A percentile compares a stretch with the other conserved stretches of the same genome.
phyloP scores from a whole-genome alignment of 2,888 invertebrate genomes.

The Drosophila barbarae region DNA sequence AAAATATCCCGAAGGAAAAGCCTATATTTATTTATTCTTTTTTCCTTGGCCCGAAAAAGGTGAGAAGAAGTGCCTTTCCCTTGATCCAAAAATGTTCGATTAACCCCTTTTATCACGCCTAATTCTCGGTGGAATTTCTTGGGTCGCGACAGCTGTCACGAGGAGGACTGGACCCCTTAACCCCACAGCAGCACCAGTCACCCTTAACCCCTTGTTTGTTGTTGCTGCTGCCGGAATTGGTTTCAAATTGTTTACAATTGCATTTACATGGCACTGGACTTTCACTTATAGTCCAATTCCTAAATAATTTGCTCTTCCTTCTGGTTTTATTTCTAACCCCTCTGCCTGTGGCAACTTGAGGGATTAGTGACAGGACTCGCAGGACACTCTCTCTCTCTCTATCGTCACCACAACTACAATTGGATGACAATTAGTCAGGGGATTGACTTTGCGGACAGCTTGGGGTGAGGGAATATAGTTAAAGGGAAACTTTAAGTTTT shows the following conservation, averaged over 20 bases:
- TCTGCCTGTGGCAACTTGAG: neutral
- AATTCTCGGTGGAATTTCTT: slow-evolving; percentile 58
- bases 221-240: slow-evolving; percentile 33
- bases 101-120: slow-evolving; percentile 72
- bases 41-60: slow-evolving; percentile 17
- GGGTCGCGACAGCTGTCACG: slow-evolving; percentile 57
- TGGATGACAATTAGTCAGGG: slow-evolving; percentile 31
- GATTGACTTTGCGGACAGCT: slow-evolving; percentile 42
- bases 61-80: slow-evolving; percentile 12
- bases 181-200: slow-evolving; percentile 2
- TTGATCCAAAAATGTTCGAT: slow-evolving; percentile 50
- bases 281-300: slow-evolving; percentile 42
- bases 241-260: slow-evolving; percentile 71
- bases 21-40: slow-evolving; percentile 26
- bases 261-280: slow-evolving; percentile 51
- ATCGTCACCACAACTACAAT: slow-evolving; percentile 34
- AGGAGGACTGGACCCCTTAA: slow-evolving; percentile 11
- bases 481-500: neutral
- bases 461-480: neutral
- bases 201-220: slow-evolving; percentile 34
- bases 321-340: slow-evolving; percentile 11
- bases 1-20: slow-evolving; percentile 56
- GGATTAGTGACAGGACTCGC: slow-evolving; percentile 24
- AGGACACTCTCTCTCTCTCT: slow-evolving; percentile 36
- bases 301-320: slow-evolving; percentile 47